These are phyloP conservation scores for Nesidiocoris tenuis DNA, from an alignment of 2,888 invertebrate genomes.

Conservation along the genomic window DNA sequence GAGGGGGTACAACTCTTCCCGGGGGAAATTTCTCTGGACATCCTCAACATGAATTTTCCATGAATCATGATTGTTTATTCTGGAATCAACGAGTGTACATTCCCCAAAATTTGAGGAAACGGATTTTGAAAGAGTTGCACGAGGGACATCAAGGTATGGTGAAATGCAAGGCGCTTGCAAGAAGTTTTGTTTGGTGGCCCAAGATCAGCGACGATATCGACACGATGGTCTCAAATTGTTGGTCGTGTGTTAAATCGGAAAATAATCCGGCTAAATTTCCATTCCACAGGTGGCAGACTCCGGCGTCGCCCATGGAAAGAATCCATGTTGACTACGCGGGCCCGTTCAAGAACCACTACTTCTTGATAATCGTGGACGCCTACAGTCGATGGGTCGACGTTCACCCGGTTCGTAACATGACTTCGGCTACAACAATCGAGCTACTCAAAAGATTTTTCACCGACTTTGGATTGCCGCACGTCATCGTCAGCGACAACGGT, in stretches of 20 bases:
- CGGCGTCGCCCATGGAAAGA: too few relatives aligned
- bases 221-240: not conserved
- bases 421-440: conserved; percentile 1
- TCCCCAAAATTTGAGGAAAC: conserved; percentile 2
- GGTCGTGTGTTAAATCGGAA: not conserved
- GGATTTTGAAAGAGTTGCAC: conserved; percentile 7
- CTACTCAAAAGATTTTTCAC: not conserved
- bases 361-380: too few relatives aligned
- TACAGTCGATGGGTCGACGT: conserved; percentile 8
- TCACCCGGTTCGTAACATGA: not conserved
- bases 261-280: conserved; percentile 19
- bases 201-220: conserved; percentile 4
- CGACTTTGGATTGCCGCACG: conserved; percentile 6
- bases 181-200: conserved; percentile 7
- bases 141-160: conserved; percentile 25
- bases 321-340: too few relatives aligned
- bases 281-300: conserved; percentile 21
- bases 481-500: conserved; percentile 14
- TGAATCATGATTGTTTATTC: not conserved
- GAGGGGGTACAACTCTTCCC: too few relatives aligned
- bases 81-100: conserved; percentile 10
- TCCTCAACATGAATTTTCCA: too few relatives aligned
- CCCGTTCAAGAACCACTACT: too few relatives aligned
- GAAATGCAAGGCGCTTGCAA: not conserved
- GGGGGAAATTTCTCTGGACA: too few relatives aligned